phyloP scores from a whole-genome alignment of 2,113 vertebrate genomes.

The Tupaia tana region DNA sequence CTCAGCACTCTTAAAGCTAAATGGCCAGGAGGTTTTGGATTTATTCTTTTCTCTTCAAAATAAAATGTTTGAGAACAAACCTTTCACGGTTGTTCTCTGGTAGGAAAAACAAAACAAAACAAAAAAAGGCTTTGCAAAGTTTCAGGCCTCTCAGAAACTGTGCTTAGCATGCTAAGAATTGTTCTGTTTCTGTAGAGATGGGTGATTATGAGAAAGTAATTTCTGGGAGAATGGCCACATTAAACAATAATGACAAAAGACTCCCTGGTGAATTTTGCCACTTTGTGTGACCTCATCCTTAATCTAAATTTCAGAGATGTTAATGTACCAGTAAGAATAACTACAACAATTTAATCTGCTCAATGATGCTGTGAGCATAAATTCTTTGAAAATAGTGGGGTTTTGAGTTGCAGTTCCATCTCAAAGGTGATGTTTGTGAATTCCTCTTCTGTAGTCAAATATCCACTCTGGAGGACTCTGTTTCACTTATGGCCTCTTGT shows the following conservation, averaged over 20 bases:
- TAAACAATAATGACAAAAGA: neutral
- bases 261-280: slow-evolving; percentile 3
- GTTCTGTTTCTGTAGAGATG: neutral
- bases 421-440: neutral
- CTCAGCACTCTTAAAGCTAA: neutral
- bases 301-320: slow-evolving; percentile 40
- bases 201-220: slow-evolving; percentile 14
- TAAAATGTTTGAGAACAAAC: neutral
- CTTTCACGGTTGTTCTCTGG: neutral
- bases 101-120: neutral
- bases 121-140: neutral
- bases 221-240: slow-evolving; percentile 30
- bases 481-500: neutral
- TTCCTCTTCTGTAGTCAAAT: neutral
- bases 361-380: neutral
- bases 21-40: neutral
- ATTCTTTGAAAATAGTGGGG: neutral
- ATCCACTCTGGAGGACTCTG: neutral
- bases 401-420: neutral
- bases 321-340: slow-evolving; percentile 11
- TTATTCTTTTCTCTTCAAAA: neutral
- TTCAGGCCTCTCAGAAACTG: slow-evolving; percentile 45
- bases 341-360: neutral
- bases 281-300: neutral
- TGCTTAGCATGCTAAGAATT: neutral